Percentiles rank a stretch among this genome's conserved stretches.
Conservation (phyloP, 37 sponge, comb jelly and placozoan genomes). For the Lycopodina hypogea region DNA sequence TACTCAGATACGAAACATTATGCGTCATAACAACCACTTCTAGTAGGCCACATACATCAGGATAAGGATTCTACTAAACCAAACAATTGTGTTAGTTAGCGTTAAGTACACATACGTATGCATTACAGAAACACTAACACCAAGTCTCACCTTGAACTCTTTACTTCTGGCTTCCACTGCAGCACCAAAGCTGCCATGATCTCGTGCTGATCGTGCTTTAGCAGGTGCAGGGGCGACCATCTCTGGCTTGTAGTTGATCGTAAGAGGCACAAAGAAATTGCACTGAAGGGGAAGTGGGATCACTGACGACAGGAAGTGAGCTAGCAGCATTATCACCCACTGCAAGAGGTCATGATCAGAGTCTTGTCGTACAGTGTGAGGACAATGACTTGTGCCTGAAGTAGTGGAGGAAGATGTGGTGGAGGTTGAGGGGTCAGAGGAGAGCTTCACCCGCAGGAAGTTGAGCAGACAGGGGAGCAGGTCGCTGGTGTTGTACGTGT, state of each 20-base stretch:
- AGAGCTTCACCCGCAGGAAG: slow-evolving; percentile 9
- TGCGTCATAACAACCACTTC: too few relatives aligned
- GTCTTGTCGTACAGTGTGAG: background rate
- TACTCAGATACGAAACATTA: too few relatives aligned
- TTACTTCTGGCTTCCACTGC: too few relatives aligned
- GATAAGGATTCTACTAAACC: too few relatives aligned
- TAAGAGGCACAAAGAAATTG: slow-evolving; percentile 18
- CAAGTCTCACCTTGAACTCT: too few relatives aligned
- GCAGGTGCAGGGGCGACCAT: too few relatives aligned
- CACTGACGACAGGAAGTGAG: slow-evolving; percentile 50
- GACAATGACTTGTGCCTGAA: background rate
- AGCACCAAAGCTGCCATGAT: too few relatives aligned
- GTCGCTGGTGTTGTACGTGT: slow-evolving; percentile 20
- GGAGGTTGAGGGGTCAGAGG: background rate
- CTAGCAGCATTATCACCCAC: slow-evolving; percentile 53
- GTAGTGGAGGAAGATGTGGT: background rate
- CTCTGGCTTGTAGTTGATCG: background rate
- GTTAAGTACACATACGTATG: too few relatives aligned
- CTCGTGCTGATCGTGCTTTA: too few relatives aligned
- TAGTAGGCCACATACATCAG: too few relatives aligned
- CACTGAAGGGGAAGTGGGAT: background rate
- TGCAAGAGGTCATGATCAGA: slow-evolving; percentile 26
- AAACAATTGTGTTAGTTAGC: too few relatives aligned
- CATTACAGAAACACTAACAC: too few relatives aligned
- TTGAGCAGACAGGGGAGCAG: slow-evolving; percentile 35